Base-by-base conservation (phyloP, 2,888 invertebrate species). In the Leucophenga maculata region DNA sequence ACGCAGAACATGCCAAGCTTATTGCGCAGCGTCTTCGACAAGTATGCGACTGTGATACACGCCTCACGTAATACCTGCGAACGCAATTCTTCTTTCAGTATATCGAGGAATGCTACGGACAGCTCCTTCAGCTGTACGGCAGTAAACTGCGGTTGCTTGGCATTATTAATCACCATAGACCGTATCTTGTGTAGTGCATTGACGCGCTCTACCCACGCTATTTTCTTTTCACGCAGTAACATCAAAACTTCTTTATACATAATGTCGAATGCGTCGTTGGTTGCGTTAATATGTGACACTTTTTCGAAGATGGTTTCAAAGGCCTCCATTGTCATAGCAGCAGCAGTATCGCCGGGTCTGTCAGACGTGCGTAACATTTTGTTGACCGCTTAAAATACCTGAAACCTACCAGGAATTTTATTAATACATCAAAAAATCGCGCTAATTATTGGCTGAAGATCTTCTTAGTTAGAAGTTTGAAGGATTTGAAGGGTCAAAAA, bases 201-300 rank as follows among this genome's bases (percentile, higher is more conserved):
- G n/a, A 95, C 93, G 70, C 98, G 90, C 87, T 96, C 96, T 89
- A 96, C 97, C 98, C 99, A 99, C 86, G 97, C 97, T 80, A 94
- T 94, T 78, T 91, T 93, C 55, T 94, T 90, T 89, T 97, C 96
- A 1, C 93, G 92, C 67, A 98, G 91, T 50, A 92, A 90, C 3
- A 93, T 93, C 78, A 93, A 91, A 65, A 96, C 92, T 78, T 91
- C 92, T 46, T 92, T 92, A 87, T 97, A 92, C 70, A 93, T 91
- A 97, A 90, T 62, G 93, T 92, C 6, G 96, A 94, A 26, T n/a
- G n/a, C n/a, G n/a, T n/a, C n/a, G n/a, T n/a, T n/a, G n/a, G n/a
- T n/a, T n/a, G n/a, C n/a, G n/a, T n/a, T n/a, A n/a, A n/a, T n/a
- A n/a, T n/a, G n/a, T n/a, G n/a, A n/a, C n/a, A 94, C 93, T 79